Evolutionary conservation across 2,797 vertebrate genomes (phyloP).

Genomic region (Pampus argenteus): DNA sequence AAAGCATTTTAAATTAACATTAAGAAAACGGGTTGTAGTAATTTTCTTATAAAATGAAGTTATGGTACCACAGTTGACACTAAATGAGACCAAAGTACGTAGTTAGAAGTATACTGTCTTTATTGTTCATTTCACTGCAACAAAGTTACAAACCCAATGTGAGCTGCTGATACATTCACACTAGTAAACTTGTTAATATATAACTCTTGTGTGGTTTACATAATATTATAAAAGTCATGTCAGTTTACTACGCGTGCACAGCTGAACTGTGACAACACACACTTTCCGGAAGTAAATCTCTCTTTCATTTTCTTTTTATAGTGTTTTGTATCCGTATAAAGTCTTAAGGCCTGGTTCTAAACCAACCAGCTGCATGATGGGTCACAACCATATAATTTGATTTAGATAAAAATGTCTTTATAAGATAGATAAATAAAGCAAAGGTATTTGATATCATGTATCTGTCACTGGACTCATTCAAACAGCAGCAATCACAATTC

Average conservation of each 20-base stretch:
- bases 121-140: slow-evolving; percentile 36
- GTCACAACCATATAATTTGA: neutral
- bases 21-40: neutral
- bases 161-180: neutral
- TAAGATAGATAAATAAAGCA: neutral
- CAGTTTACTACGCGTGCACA: neutral
- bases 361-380: neutral
- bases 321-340: neutral
- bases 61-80: neutral
- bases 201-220: slow-evolving; percentile 1
- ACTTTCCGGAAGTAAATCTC: neutral
- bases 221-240: neutral
- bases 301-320: neutral
- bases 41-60: neutral
- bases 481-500: neutral
- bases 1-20: neutral
- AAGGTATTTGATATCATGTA: neutral
- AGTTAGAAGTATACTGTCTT: neutral
- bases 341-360: neutral
- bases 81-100: neutral
- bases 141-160: neutral
- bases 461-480: slow-evolving; percentile 18
- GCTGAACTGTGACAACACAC: neutral
- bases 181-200: neutral
- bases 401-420: slow-evolving; percentile 3